phyloP scores from a whole-genome alignment of 2,888 invertebrate species.

The Adelphocoris suturalis region DNA sequence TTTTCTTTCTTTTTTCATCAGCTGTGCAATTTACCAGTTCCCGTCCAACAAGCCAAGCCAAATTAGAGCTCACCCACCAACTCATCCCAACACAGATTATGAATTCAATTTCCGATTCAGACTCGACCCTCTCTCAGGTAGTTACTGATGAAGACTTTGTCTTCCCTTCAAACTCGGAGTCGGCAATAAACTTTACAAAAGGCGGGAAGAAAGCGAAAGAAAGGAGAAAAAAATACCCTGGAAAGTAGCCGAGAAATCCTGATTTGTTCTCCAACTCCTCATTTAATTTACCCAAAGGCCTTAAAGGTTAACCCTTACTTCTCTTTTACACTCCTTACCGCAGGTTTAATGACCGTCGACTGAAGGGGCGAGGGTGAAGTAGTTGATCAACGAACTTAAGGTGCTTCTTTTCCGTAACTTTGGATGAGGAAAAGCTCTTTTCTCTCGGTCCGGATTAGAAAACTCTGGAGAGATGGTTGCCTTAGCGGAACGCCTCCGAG shows the following conservation, averaged over 20 bases:
- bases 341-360: background rate
- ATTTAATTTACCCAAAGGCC: background rate
- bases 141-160: background rate
- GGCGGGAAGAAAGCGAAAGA: background rate
- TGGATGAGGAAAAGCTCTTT: background rate
- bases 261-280: background rate
- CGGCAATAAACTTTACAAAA: background rate
- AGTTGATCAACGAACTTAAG: background rate
- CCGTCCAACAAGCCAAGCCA: too few relatives aligned
- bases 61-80: background rate
- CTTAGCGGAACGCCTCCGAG: too few relatives aligned
- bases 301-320: background rate
- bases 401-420: background rate
- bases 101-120: background rate
- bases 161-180: background rate
- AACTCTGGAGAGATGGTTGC: background rate
- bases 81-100: background rate
- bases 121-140: background rate
- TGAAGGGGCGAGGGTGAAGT: background rate
- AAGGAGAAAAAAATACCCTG: background rate
- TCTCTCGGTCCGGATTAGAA: background rate
- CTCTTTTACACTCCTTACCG: constrained; percentile 1
- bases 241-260: background rate
- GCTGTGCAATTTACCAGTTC: too few relatives aligned
- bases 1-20: too few relatives aligned